Evolutionary conservation across 2,888 invertebrate species (phyloP), one percentile per base, ranked within the genome.

Genomic region (Dolichopus griseipennis): DNA sequence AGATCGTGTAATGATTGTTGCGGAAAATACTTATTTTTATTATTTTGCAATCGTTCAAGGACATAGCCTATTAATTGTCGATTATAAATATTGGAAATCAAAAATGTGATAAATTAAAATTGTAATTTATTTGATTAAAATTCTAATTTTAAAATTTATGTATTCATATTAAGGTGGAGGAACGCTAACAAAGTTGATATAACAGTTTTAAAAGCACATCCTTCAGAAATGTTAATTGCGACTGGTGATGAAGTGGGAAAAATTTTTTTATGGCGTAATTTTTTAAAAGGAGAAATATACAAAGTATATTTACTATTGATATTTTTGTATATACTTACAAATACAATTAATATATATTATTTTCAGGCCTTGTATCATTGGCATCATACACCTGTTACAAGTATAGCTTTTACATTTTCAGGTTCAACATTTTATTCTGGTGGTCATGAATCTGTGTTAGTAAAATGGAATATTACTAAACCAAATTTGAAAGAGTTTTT

Each of bases 361-460:
- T 52, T 66, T 8, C 81, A 84, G 75, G 81, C 85, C 1, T 77
- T 85, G 1, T 86, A 85, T 74, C 92, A 92, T 77, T 93, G 93
- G 93, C 93, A 93, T 79, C 86, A 88, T 6, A 82, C 90, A 65
- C 85, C 88, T 43, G 87, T 92, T 0, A 83, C 84, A 64, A 86
- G 88, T 75, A 76, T 93, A 20, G 81, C 83, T 1, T 92, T 91
- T 75, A 87, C 91, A 15, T 74, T 76, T 2, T 73, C 79, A 78
- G 91, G 91, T 22, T 85, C 85, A 12, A 84, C 86, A 72, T 85
- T 93, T 76, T 88, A 87, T 74, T 90, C 90, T 73, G 91, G 91
- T 10, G 93, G 90, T n/a, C 84, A 84, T 65, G 93, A 93, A 78
- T 85, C 87, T 75, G 91, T 91, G 0, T 78, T 93, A 66, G 91